These are phyloP conservation scores for Papilio gigon DNA, from an alignment of 2,888 invertebrate species.

Conservation along the genomic window DNA sequence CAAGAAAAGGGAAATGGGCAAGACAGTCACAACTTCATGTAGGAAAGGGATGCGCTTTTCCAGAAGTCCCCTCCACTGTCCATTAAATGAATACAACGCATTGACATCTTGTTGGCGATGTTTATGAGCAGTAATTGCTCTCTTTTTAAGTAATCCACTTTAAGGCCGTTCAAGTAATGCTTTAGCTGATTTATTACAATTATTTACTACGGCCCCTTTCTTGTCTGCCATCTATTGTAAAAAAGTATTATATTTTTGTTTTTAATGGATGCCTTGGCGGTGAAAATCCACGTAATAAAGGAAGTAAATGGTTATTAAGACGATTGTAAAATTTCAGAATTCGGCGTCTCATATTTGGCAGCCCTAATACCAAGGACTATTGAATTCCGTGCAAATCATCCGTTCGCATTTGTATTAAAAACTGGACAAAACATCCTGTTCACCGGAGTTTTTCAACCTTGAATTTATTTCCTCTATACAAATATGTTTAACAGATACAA, in stretches of 20 bases:
- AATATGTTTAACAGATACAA: neutral
- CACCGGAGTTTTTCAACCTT: slow-evolving; percentile 54
- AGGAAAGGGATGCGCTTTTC: no score
- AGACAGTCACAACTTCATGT: no score
- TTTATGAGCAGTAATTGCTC: no score
- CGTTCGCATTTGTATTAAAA: slow-evolving; percentile 56
- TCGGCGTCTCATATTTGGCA: slow-evolving; percentile 47
- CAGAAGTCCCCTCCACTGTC: no score
- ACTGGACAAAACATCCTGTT: slow-evolving; percentile 50
- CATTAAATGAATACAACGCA: no score
- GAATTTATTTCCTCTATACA: slow-evolving; percentile 45
- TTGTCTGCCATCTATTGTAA: no score
- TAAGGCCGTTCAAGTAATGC: no score
- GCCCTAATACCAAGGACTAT: slow-evolving; percentile 38
- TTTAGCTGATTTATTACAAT: no score
- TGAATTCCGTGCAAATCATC: slow-evolving; percentile 57
- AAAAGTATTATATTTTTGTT: neutral
- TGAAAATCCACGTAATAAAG: neutral
- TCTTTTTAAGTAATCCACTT: no score
- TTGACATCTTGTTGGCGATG: no score
- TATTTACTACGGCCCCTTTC: no score
- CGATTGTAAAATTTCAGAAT: slow-evolving; percentile 44
- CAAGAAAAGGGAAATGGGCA: no score
- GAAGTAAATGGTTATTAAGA: neutral
- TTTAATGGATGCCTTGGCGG: neutral